Percentiles rank a stretch among this genome's conserved stretches.
Conservation (phyloP, 2,797 vertebrate genomes). For the Phrynocephalus vlangalii region DNA sequence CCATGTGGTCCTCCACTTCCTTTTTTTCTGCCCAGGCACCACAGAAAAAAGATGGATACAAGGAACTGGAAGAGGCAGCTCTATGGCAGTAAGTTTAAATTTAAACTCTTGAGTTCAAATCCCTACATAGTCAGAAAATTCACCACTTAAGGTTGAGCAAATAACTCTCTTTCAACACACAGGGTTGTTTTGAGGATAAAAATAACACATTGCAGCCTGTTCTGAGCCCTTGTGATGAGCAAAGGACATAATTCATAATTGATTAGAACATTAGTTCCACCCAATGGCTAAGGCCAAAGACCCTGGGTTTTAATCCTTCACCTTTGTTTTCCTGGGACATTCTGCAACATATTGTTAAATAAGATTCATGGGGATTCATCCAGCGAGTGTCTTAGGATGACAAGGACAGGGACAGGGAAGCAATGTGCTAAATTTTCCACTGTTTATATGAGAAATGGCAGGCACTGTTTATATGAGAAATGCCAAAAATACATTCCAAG, state of each 20-base stretch:
- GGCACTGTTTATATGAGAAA: background rate
- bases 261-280: background rate
- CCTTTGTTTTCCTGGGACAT: background rate
- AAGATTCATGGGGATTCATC: background rate
- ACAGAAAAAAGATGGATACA: background rate
- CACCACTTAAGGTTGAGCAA: background rate
- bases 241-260: constrained; percentile 12
- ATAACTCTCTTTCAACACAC: background rate
- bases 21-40: background rate
- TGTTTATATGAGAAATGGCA: background rate
- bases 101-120: background rate
- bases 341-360: background rate
- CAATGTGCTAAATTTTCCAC: background rate
- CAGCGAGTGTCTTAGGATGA: background rate
- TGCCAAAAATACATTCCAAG: background rate
- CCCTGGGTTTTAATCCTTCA: background rate
- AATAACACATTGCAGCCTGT: background rate
- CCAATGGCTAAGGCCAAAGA: background rate
- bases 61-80: too few species aligned
- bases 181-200: background rate
- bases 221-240: background rate
- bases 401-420: constrained; percentile 7
- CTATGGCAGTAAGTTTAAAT: background rate
- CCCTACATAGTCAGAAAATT: background rate
- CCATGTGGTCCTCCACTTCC: background rate